Percentiles rank a stretch among this genome's conserved stretches.
Evolutionary conservation across 2,113 vertebrate genomes (phyloP).

Genomic region (Pantherophis guttatus): DNA sequence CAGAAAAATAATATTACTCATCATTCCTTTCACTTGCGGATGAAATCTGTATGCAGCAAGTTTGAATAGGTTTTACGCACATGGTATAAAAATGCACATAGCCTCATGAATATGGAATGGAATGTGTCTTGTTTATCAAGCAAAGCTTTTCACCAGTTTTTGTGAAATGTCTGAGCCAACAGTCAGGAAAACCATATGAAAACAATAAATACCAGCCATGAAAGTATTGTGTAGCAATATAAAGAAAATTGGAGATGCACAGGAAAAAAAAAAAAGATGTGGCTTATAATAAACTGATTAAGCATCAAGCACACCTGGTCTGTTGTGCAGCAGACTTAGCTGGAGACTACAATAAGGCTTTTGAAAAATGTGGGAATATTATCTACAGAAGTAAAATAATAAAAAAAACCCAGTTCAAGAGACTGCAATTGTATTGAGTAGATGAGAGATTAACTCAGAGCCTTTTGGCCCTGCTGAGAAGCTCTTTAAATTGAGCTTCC

Average conservation of each 20-base stretch:
- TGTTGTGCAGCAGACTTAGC: background rate
- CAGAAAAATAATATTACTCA: background rate
- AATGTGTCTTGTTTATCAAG: background rate
- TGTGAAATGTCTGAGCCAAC: background rate
- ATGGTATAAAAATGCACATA: background rate
- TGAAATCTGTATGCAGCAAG: background rate
- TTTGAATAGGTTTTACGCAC: background rate
- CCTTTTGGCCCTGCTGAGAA: background rate
- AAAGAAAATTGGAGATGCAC: background rate
- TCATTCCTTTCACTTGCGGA: background rate
- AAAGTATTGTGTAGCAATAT: background rate
- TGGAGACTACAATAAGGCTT: background rate
- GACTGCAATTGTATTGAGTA: background rate
- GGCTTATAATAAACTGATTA: background rate
- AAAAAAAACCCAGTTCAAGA: slow-evolving; percentile 10
- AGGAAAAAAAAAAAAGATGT: background rate
- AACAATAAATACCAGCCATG: background rate
- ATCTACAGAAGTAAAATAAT: background rate
- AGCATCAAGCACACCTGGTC: background rate
- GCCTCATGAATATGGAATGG: background rate
- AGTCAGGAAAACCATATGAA: background rate
- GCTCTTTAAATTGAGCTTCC: fast-evolving
- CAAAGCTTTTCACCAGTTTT: background rate
- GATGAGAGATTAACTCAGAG: background rate
- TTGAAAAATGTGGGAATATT: slow-evolving; percentile 21